A percentile compares a stretch with the other conserved stretches of the same genome.
These are phyloP conservation scores for Bombus waltoni DNA, from an alignment of 1,140 invertebrate species.

Conservation along the genomic window DNA sequence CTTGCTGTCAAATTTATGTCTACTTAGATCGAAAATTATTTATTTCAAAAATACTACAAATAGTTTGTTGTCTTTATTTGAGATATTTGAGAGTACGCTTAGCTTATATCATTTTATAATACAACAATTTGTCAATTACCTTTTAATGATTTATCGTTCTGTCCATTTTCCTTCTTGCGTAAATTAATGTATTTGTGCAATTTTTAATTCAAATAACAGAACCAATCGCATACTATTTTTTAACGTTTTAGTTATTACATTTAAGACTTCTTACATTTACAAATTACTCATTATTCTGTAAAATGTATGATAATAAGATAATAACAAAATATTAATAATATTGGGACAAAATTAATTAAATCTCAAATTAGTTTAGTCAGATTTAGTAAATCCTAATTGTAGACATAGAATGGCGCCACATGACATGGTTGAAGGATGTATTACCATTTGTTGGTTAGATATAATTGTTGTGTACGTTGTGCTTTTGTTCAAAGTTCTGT, in stretches of 20 bases:
- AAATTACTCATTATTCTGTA: neutral
- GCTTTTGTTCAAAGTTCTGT: neutral
- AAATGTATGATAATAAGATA: neutral
- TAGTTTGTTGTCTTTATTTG: neutral
- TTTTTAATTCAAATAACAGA: neutral
- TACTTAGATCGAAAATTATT: neutral
- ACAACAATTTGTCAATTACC: neutral
- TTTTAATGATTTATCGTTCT: neutral
- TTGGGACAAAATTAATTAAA: neutral
- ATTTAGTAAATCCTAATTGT: neutral
- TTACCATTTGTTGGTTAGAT: constrained; percentile 31
- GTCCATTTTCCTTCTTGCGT: neutral
- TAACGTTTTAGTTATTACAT: neutral
- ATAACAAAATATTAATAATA: neutral
- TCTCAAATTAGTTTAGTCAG: neutral
- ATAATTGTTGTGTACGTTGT: neutral
- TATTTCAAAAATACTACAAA: neutral
- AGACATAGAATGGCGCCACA: constrained; percentile 2
- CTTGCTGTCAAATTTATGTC: neutral
- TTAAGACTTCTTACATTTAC: neutral
- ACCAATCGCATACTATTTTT: neutral
- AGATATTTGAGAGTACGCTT: neutral
- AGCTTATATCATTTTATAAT: neutral
- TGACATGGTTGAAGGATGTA: neutral
- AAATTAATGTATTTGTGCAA: neutral